Evolutionary conservation across 1,140 invertebrate species (phyloP).

Genomic region (Polyergus mexicanus): DNA sequence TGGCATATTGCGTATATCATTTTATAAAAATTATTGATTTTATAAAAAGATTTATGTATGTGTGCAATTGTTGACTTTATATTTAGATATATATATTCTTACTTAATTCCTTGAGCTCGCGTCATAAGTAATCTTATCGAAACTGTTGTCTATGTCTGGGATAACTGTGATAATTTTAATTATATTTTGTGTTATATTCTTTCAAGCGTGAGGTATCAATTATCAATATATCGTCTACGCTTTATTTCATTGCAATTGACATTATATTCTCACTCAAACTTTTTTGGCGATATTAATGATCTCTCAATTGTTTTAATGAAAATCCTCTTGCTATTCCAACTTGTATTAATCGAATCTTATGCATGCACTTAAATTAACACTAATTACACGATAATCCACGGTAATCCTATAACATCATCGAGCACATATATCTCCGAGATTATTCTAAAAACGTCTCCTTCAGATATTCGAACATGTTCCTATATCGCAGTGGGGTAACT

Average conservation of each 20-base stretch:
- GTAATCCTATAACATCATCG: conserved; percentile 34
- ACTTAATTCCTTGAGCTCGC: background rate
- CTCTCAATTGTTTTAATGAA: conserved; percentile 2
- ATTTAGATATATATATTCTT: background rate
- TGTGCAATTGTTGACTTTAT: background rate
- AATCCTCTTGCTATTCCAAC: background rate
- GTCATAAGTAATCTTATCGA: background rate
- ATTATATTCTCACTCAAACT: background rate
- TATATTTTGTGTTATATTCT: background rate
- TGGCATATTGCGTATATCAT: background rate
- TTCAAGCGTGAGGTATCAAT: background rate
- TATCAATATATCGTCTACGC: background rate
- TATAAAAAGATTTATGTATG: background rate
- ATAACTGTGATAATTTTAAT: background rate
- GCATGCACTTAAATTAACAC: conserved; percentile 39
- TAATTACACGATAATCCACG: conserved; percentile 12
- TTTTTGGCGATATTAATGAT: background rate
- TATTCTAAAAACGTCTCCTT: conserved; percentile 72
- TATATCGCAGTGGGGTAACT: conserved; percentile 66
- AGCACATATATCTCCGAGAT: conserved; percentile 28
- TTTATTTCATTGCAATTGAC: background rate
- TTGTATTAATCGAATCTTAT: background rate
- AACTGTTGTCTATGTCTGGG: background rate
- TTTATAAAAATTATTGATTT: background rate
- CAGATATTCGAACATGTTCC: conserved; percentile 63